Evolutionary conservation across 2,888 invertebrate species (phyloP).

Genomic region (Drosophila vallismaia): DNA sequence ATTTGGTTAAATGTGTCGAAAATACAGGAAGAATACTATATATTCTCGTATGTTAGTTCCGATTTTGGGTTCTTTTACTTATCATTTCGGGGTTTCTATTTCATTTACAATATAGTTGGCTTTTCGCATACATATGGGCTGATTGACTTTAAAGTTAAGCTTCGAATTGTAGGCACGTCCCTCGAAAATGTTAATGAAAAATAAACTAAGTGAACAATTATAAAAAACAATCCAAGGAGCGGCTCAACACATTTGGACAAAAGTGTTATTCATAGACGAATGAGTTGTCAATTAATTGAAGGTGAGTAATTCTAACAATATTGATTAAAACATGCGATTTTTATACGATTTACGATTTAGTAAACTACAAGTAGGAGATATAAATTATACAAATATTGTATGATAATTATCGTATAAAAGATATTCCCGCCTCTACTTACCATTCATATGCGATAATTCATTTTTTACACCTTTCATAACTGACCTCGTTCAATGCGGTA

Average conservation of each 20-base stretch:
- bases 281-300: constrained; percentile 14
- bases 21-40: not conserved
- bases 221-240: constrained; percentile 28
- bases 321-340: not conserved
- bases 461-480: constrained; percentile 25
- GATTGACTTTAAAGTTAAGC: constrained; percentile 17
- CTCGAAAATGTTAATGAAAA: constrained; percentile 33
- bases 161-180: constrained; percentile 34
- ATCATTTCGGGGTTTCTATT: constrained; percentile 4
- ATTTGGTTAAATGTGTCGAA: constrained; percentile 2
- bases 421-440: constrained; percentile 8
- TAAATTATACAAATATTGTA: constrained; percentile 3
- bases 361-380: no score
- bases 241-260: constrained; percentile 16
- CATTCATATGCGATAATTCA: not conserved
- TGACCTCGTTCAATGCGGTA: constrained; percentile 22
- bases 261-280: constrained; percentile 11
- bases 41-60: constrained; percentile 2
- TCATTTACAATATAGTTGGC: not conserved
- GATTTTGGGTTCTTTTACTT: constrained; percentile 20
- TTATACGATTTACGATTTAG: no score
- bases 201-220: constrained; percentile 30
- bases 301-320: constrained; percentile 22
- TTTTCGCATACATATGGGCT: constrained; percentile 31
- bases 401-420: constrained; percentile 4